Evolutionary conservation across 2,113 vertebrate species (phyloP), one percentile per base, ranked within the genome.

Genomic region (Nothocercus julius): DNA sequence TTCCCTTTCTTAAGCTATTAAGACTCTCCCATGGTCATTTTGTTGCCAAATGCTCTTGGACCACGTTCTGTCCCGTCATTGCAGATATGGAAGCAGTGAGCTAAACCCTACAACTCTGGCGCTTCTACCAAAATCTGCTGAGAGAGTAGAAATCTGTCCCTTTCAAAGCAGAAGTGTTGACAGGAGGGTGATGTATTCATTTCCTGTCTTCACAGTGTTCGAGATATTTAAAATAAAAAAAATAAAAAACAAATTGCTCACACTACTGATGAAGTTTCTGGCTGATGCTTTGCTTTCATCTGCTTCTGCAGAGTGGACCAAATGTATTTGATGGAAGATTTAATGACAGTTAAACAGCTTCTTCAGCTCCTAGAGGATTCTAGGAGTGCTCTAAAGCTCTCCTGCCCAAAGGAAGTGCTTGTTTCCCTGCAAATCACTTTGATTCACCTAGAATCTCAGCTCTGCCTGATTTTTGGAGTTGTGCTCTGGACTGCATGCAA

Each of bases 1-100:
- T 82, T 36, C 0, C 17, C 62, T 87, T 87, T 64, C 13, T 61
- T 47, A 58, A 64, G 15, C 47, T 73, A 15, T 64, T 51, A 38
- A 75, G 56, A 5, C 66, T 63, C 27, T 16, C 4, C 38, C 0
- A 0, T 8, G 8, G 8, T 47, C 0, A 1, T 38, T 72, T 32
- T 67, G 40, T 28, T 64, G 58, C 34, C 13, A 2, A 4, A 18
- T 54, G n/a, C 56, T 82, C 40, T 76, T 51, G 70, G 70, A 63
- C 42, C 58, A 91, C 62, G 30, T 62, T 82, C 69, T 82, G 62
- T 47, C 30, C 45, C 74, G 64, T 53, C n/a, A 6, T 9, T 58
- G 61, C 30, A 75, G 40, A 13, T 63, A 42, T 19, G 53, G 7
- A 10, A 54, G 62, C 24, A 53, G n/a, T 67, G 36, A 68, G 38